Evolutionary conservation across 2,113 vertebrate species (phyloP).

Genomic region (Otis tarda): DNA sequence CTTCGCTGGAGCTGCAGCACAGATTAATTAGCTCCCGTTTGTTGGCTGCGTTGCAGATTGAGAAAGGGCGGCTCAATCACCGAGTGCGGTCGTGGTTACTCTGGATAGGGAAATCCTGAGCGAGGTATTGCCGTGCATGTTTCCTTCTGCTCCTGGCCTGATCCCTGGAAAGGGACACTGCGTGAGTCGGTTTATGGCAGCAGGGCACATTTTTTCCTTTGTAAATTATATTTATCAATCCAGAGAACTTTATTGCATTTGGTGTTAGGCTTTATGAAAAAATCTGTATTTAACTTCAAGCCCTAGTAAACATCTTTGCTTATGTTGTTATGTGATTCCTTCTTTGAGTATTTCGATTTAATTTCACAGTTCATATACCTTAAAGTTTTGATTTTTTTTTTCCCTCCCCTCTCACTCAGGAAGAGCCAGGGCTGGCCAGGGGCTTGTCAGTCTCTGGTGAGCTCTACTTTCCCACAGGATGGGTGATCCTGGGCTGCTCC

Average conservation of each 20-base stretch:
- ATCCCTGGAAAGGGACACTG: background rate
- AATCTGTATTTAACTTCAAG: conserved; percentile 86
- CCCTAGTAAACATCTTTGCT: conserved; percentile 83
- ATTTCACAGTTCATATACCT: conserved; percentile 85
- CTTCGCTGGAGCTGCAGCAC: background rate
- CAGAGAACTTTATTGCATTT: conserved; percentile 76
- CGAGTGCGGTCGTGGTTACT: background rate
- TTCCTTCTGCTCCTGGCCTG: background rate
- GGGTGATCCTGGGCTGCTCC: background rate
- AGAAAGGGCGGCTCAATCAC: background rate
- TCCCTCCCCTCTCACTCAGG: conserved; percentile 34
- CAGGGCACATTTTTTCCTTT: conserved; percentile 46
- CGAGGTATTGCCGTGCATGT: background rate
- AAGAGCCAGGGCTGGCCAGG: conserved; percentile 3
- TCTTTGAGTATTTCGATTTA: conserved; percentile 83
- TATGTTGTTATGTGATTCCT: conserved; percentile 78
- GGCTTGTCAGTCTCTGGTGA: background rate
- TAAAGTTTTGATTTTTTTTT: conserved; percentile 75
- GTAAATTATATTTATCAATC: conserved; percentile 82
- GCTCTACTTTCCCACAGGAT: background rate
- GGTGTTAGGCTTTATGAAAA: conserved; percentile 79
- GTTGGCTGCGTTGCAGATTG: background rate
- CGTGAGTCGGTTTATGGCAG: background rate
- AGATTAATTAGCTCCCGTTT: background rate
- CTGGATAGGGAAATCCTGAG: background rate